Conservation (phyloP, 2,888 invertebrate species). For the Dicycla oo region DNA sequence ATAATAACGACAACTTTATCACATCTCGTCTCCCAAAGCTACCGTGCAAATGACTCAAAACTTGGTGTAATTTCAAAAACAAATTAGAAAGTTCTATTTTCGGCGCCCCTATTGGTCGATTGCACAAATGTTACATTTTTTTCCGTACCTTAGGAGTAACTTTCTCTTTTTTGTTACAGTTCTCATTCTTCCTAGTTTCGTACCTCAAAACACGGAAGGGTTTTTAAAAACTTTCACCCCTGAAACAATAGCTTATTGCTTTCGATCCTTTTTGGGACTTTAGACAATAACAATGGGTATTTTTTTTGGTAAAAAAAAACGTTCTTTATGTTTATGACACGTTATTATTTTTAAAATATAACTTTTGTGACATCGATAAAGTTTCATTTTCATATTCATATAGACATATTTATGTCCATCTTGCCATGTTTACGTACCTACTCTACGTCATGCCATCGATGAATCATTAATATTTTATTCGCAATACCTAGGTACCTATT, state of each 20-base stretch:
- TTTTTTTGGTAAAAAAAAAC: constrained; percentile 9
- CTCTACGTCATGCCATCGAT: constrained; percentile 29
- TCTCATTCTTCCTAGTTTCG: constrained; percentile 82
- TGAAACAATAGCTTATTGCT: constrained; percentile 79
- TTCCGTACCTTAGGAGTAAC: constrained; percentile 78
- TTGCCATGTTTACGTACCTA: constrained; percentile 13
- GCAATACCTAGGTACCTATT: not conserved
- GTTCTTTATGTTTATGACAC: constrained; percentile 20
- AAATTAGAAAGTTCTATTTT: constrained; percentile 86
- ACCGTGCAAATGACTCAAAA: constrained; percentile 82
- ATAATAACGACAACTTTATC: constrained; percentile 41
- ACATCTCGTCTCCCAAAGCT: constrained; percentile 73
- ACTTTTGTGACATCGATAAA: constrained; percentile 28
- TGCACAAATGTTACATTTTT: constrained; percentile 77
- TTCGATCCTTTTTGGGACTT: constrained; percentile 56
- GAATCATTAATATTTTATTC: constrained; percentile 20
- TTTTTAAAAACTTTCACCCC: constrained; percentile 85
- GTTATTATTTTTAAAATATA: constrained; percentile 23
- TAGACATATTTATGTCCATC: constrained; percentile 25
- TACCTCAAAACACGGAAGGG: constrained; percentile 85
- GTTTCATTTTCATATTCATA: constrained; percentile 31
- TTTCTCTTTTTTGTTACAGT: constrained; percentile 90
- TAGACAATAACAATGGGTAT: constrained; percentile 40
- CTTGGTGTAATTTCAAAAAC: constrained; percentile 75
- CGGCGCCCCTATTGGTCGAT: constrained; percentile 80